Evolutionary conservation across 2,888 invertebrate species (phyloP).

Genomic region (Ceratothoa steindachneri): DNA sequence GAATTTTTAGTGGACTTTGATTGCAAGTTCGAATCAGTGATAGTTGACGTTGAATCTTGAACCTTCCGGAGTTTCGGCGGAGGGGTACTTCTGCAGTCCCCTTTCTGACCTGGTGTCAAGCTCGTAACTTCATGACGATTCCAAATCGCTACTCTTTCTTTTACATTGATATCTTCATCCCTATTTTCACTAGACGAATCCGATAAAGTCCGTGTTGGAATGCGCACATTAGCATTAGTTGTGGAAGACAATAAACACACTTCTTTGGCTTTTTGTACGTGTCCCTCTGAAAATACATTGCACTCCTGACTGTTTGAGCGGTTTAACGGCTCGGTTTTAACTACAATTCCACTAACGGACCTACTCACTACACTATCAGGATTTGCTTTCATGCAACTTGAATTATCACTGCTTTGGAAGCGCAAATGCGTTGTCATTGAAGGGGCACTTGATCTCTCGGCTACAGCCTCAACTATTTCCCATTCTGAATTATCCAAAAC

Average conservation of each 20-base stretch:
- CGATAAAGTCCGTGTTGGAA: neutral
- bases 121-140: slow-evolving; percentile 18
- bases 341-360: neutral
- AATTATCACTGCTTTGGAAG: neutral
- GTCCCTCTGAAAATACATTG: neutral
- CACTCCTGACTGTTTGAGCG: neutral
- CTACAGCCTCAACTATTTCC: slow-evolving; percentile 15
- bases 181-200: neutral
- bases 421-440: neutral
- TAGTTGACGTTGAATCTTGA: neutral
- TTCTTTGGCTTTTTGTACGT: neutral
- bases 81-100: neutral
- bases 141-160: slow-evolving; percentile 51
- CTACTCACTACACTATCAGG: neutral
- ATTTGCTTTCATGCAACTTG: neutral
- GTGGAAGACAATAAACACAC: neutral
- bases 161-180: slow-evolving; percentile 51
- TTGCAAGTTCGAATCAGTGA: slow-evolving; percentile 22
- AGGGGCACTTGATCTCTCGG: neutral
- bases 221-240: neutral
- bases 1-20: neutral
- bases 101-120: neutral
- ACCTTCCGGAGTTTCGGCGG: neutral
- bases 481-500: neutral
- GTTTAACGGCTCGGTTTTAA: neutral